Conservation (phyloP, 2,797 vertebrate genomes). For the Onychomys leucogaster region DNA sequence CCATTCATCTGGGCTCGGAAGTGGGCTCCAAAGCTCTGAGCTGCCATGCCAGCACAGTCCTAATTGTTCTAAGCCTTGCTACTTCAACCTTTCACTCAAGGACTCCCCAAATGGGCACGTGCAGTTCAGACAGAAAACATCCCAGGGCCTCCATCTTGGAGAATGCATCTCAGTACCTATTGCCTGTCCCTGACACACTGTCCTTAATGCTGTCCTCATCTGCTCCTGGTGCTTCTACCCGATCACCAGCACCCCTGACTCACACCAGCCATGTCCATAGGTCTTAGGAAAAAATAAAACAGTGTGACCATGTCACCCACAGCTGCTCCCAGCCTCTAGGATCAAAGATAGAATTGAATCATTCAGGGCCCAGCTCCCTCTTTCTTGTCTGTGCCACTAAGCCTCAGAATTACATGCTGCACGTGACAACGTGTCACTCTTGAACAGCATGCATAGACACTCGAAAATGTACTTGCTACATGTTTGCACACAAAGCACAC, state of each 20-base stretch:
- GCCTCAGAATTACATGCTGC: background rate
- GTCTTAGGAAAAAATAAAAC: background rate
- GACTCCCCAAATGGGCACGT: too few species aligned
- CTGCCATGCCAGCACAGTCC: background rate
- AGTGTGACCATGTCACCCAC: background rate
- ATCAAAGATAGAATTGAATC: background rate
- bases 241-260: background rate
- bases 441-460: too few species aligned
- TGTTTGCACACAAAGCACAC: background rate
- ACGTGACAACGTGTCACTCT: background rate
- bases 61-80: background rate
- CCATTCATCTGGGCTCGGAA: background rate
- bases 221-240: background rate
- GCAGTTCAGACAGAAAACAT: background rate
- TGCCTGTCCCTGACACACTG: background rate
- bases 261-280: background rate
- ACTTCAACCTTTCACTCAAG: background rate
- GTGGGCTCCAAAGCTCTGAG: rapidly evolving
- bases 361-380: background rate
- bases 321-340: background rate
- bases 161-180: background rate
- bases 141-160: background rate
- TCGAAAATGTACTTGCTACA: background rate
- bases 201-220: background rate
- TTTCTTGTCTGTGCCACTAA: background rate